Base-by-base conservation (phyloP, 1,140 invertebrate species). In the Diachasmimorpha longicaudata region DNA sequence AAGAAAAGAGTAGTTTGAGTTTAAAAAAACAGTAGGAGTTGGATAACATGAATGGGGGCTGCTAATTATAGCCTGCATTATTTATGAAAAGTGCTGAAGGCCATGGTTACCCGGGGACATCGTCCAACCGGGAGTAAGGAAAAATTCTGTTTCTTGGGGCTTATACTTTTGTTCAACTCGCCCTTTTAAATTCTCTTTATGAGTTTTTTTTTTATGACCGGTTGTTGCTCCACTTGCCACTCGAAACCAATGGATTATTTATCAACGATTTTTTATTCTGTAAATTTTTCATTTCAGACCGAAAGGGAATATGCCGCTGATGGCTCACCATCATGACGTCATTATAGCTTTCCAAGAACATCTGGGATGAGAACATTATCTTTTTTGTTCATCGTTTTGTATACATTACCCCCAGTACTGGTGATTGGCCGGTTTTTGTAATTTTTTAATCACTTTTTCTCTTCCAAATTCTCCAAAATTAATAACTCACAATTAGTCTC, bases 61-160 rank as follows among this genome's bases (percentile, higher is more conserved):
- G 79, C 79, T 85, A 85, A 86, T 86, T 85, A 84, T 84, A 79
- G 79, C 75, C 71, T 86, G 85, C 82, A 85, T 86, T 86, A 85
- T 78, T 86, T 80, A 86, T 84, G 82, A 82, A 77, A 79, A 74
- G 11, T 16, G 39, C 39, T 42, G 58, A 42, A 66, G 63, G 73
- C 67, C 44, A 23, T 68, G 66, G 23, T 23, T 69, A 68, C 25
- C 13, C 66, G 11, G 66, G 36, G 66, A 68, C n/a, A 39, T 58
- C 31, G 6, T 25, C 25, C 23, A 4, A 31, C 5, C n/a, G 58
- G 19, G 52, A 58, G 8, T 19, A 58, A 58, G 31, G 9, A 58
- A 58, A 10, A 19, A 58, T 23, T 14, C 6, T 63, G 8, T 14
- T 63, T 31, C 21, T 31, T 63, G 6, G 10, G 58, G 21, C 58